phyloP scores from a whole-genome alignment of 1,140 invertebrate genomes.

The Micrasema minimum region DNA sequence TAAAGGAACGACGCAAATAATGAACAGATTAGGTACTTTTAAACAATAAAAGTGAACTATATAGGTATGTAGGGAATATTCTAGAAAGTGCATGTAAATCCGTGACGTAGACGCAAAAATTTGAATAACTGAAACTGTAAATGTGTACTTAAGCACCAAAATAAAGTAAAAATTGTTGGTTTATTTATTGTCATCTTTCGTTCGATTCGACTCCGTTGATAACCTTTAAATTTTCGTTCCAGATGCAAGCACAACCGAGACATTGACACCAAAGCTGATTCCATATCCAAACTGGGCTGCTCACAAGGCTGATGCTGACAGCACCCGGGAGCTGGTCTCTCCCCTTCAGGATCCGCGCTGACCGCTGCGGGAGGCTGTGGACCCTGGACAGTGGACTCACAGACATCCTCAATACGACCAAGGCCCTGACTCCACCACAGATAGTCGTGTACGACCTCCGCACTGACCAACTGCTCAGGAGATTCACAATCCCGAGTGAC shows the following conservation, averaged over 20 bases:
- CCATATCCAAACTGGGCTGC: constrained; percentile 82
- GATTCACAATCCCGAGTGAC: constrained; percentile 70
- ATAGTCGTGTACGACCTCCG: constrained; percentile 79
- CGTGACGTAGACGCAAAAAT: no score
- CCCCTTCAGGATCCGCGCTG: constrained; percentile 78
- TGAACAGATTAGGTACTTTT: no score
- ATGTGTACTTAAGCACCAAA: no score
- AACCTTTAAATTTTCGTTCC: no score
- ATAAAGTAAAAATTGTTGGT: background rate
- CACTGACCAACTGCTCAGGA: constrained; percentile 74
- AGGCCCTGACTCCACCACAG: constrained; percentile 65
- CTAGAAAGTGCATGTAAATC: no score
- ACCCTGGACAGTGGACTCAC: constrained; percentile 78
- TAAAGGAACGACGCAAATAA: no score
- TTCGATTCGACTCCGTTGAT: no score
- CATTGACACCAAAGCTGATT: constrained; percentile 74
- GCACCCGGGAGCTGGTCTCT: constrained; percentile 75
- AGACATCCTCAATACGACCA: constrained; percentile 69
- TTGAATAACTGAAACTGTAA: no score
- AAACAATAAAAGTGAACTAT: no score
- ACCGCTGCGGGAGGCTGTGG: constrained; percentile 80
- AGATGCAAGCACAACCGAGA: constrained; percentile 68
- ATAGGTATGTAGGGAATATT: no score
- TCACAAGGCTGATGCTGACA: constrained; percentile 64
- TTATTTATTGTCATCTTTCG: no score